Evolutionary conservation across 2,888 invertebrate species (phyloP), one percentile per base, ranked within the genome.

Genomic region (Drosophila lutescens): DNA sequence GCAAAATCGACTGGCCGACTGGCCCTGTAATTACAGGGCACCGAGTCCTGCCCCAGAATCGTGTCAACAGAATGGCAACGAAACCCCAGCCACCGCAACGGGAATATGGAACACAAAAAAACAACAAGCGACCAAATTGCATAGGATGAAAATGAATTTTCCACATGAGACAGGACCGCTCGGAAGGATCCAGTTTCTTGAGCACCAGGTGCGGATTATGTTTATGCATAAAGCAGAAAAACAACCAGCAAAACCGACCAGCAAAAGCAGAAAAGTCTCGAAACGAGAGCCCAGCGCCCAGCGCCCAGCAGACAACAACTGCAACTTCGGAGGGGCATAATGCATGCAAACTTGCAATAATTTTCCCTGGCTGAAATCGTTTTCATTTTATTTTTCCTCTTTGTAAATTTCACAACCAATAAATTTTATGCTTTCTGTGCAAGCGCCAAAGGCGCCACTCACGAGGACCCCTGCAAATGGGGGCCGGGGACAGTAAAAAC

Each of bases 301-400:
- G 50, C 44, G 49, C 49, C 44, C 20, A 9, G 13, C 23, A 26
- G 26, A 30, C 47, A 44, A 53, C 68, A 71, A 79, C 76, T 71
- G 63, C 73, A 53, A 74, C 68, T 68, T 50, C 44, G 12, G 17
- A 41, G 47, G 63, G 60, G 47, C 62, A 76, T 88, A 84, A 88
- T 87, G 86, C 86, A 85, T 82, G 87, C 83, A 75, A 80, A 75
- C 56, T 73, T 87, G 83, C 75, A 73, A 85, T 85, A 78, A 87
- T 76, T 83, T 83, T 68, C 36, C 60, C 60, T 47, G 49, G 63
- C 72, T 38, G 66, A 76, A 74, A 71, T 75, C 71, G 59, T 77
- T 75, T 61, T 47, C 53, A 38, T 65, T 65, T 66, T 58, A 36
- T 43, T 56, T 46, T 43, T 47, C 51, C 75, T 67, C 44, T 75